phyloP scores from a whole-genome alignment of 2,113 vertebrate species.

The Pterocles gutturalis region DNA sequence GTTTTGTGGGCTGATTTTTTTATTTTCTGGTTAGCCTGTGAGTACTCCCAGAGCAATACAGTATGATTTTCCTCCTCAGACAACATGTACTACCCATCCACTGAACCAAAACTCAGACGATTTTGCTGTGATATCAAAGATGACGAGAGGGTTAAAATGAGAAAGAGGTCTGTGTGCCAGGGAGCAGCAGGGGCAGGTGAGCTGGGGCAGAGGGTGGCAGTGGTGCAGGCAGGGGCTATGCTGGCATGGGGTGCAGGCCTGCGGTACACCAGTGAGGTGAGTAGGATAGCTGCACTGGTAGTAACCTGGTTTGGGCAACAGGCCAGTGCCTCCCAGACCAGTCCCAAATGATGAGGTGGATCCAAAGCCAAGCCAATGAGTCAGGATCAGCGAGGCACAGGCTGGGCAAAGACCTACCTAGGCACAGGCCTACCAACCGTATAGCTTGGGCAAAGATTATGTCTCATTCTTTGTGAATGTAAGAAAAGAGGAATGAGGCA shows the following conservation, averaged over 20 bases:
- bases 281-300: neutral
- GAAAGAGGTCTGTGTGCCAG: neutral
- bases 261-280: neutral
- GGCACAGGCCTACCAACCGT: neutral
- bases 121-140: neutral
- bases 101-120: neutral
- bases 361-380: rapidly evolving
- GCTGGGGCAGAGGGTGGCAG: neutral
- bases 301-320: rapidly evolving
- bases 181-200: neutral
- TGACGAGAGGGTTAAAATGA: rapidly evolving
- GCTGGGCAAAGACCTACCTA: neutral
- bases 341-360: neutral
- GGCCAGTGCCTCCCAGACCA: neutral
- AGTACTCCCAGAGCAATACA: neutral
- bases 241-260: neutral
- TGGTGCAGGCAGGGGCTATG: neutral
- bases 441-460: neutral
- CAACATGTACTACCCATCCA: neutral
- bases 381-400: neutral
- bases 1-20: neutral
- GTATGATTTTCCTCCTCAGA: neutral
- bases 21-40: rapidly evolving
- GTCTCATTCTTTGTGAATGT: neutral
- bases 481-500: neutral